These are phyloP conservation scores for Leptodactylus fallax DNA, from an alignment of 2,797 vertebrate species.

Conservation along the genomic window DNA sequence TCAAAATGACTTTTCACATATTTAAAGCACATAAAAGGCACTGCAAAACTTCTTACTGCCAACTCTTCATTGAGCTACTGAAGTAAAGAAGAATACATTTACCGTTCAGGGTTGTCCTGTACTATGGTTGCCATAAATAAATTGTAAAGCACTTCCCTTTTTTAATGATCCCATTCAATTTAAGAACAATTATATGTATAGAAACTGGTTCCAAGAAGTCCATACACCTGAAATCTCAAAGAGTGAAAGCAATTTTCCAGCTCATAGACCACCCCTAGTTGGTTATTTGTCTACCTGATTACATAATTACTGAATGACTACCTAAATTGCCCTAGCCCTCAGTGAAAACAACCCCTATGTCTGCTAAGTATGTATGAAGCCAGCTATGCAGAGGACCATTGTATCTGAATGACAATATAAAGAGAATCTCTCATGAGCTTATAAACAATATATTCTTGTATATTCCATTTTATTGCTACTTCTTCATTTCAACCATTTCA, in stretches of 20 bases:
- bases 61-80: not conserved
- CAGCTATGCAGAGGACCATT: too few relatives aligned
- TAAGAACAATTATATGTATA: not conserved
- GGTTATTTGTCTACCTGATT: slow-evolving; percentile 77
- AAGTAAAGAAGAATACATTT: not conserved
- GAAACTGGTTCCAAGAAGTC: not conserved
- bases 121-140: not conserved
- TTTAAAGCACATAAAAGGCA: too few relatives aligned
- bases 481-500: not conserved
- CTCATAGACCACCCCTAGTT: slow-evolving; percentile 77
- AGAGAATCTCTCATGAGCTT: not conserved
- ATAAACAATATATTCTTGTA: not conserved
- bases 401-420: slow-evolving; percentile 70
- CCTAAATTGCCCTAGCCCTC: slow-evolving; percentile 69
- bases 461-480: not conserved
- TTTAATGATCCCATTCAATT: not conserved
- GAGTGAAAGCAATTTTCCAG: not conserved
- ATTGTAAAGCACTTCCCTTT: not conserved
- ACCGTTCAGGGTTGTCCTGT: not conserved
- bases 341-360: slow-evolving; percentile 73
- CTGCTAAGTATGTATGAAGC: slow-evolving; percentile 64
- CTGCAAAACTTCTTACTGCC: not conserved
- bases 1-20: too few relatives aligned
- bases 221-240: not conserved
- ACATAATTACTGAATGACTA: slow-evolving; percentile 74